Conservation (phyloP, 2,888 invertebrate genomes). For the Metellina segmentata region DNA sequence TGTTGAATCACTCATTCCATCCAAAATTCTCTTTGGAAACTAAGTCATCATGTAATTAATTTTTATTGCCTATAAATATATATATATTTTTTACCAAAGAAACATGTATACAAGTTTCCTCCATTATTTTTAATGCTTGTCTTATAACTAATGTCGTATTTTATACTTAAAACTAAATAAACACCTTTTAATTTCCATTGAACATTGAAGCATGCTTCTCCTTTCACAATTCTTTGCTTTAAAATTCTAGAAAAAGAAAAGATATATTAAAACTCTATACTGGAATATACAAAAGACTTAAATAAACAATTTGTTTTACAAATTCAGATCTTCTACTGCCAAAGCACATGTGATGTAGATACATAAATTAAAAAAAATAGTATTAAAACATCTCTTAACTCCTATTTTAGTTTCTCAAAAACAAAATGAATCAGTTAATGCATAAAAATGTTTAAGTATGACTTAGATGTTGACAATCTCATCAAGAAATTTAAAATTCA, state of each 20-base stretch:
- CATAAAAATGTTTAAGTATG: too few relatives aligned
- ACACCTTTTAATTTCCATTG: constrained; percentile 40
- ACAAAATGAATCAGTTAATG: too few relatives aligned
- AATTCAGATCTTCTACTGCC: not conserved
- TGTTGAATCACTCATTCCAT: not conserved
- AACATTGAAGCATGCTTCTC: constrained; percentile 8
- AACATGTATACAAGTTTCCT: not conserved
- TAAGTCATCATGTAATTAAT: not conserved
- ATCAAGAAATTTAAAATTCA: too few relatives aligned
- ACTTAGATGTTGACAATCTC: too few relatives aligned
- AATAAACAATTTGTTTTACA: not conserved
- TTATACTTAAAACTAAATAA: not conserved
- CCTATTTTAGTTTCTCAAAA: not conserved
- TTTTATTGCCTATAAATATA: not conserved
- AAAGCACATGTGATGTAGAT: not conserved
- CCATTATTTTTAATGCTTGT: not conserved
- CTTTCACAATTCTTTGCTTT: not conserved
- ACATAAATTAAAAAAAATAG: not conserved
- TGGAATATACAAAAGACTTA: not conserved
- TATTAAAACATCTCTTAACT: not conserved
- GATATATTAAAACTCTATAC: not conserved
- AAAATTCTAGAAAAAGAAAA: constrained; percentile 26
- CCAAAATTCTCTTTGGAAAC: not conserved
- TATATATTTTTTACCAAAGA: not conserved
- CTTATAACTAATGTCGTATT: not conserved